Evolutionary conservation across 2,113 vertebrate species (phyloP), one percentile per base, ranked within the genome.

Genomic region (Manacus vitellinus): DNA sequence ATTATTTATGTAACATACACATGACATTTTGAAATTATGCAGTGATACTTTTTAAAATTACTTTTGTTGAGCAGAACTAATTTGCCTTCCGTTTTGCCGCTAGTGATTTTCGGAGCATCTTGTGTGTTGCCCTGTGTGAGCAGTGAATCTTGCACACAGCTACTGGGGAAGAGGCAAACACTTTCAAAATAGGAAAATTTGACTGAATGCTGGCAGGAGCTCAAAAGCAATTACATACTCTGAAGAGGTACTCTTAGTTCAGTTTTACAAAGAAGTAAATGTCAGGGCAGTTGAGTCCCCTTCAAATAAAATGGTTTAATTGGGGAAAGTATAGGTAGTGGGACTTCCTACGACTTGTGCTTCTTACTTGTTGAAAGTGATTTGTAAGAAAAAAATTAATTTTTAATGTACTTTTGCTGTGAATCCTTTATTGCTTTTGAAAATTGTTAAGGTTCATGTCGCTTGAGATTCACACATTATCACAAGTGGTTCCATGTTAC

Each of bases 171-270:
- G 70, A 96, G 75, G 77, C 19, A 74, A 93, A 89, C 1, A 17
- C 41, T 92, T 94, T 93, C 86, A 91, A 94, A 91, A 94, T 25
- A 91, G 83, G 92, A 95, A 95, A 96, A 94, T 73, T 93, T 95
- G 92, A 92, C 83, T 95, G 88, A 96, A 84, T 24, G 41, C 85
- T 95, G 83, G 92, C 82, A 72, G 76, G 41, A 90, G 37, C 76
- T 90, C 92, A 84, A 84, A 90, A 85, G 58, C 61, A 91, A 63
- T 90, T 84, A 43, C 49, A 54, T 39, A 37, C 16, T 52, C 46
- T 55, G 46, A 88, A 82, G 62, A 88, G 73, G 47, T 84, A 33
- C 73, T 89, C 83, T 83, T 81, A 54, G 65, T 72, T 93, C 31
- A 65, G 41, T 89, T 96, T 94, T 75, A 84, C 68, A 89, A 63